These are phyloP conservation scores for Allacma fusca DNA, from an alignment of 2,888 invertebrate genomes.

Conservation along the genomic window DNA sequence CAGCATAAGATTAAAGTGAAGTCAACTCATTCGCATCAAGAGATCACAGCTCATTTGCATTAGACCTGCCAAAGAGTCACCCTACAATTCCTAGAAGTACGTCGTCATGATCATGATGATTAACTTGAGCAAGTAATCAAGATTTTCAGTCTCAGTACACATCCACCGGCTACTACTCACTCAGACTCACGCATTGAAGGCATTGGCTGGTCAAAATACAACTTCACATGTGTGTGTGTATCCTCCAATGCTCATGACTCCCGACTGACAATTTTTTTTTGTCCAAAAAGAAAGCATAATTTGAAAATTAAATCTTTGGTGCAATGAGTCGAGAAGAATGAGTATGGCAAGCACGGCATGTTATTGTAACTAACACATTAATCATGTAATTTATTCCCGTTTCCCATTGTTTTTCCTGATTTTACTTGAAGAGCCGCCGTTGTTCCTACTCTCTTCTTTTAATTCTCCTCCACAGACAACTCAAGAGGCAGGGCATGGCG, in stretches of 20 bases:
- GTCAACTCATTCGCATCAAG: constrained; percentile 13
- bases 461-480: neutral
- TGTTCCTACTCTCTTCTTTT: neutral
- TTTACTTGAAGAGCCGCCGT: constrained; percentile 4
- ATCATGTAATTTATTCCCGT: constrained; percentile 23
- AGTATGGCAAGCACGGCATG: neutral
- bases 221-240: neutral
- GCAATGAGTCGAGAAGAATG: neutral
- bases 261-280: neutral
- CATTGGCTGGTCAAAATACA: neutral
- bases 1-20: neutral
- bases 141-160: neutral
- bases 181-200: neutral
- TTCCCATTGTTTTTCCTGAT: constrained; percentile 1
- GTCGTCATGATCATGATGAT: constrained; percentile 19
- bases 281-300: constrained; percentile 3
- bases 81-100: constrained; percentile 24
- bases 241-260: neutral
- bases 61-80: constrained; percentile 18
- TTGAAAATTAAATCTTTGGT: constrained; percentile 10
- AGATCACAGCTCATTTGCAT: constrained; percentile 28
- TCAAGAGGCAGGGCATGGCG: neutral
- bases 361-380: constrained; percentile 10
- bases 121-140: constrained; percentile 26
- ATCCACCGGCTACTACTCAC: neutral